phyloP scores from a whole-genome alignment of 2,113 vertebrate genomes.

The Eulemur rufifrons region DNA sequence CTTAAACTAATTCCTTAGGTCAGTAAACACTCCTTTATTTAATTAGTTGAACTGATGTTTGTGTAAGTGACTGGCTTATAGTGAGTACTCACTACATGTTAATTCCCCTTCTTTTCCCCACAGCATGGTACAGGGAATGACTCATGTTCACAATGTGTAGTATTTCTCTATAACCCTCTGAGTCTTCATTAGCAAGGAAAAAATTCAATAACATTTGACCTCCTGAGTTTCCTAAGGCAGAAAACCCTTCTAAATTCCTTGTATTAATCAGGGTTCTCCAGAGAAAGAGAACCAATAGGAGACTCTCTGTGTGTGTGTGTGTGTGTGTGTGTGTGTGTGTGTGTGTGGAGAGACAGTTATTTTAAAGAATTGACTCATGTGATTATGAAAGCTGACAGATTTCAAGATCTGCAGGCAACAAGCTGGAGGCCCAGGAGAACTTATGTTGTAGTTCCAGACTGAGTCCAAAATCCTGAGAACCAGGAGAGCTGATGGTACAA shows the following conservation, averaged over 20 bases:
- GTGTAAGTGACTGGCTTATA: neutral
- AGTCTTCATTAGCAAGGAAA: slow-evolving; percentile 18
- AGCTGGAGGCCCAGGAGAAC: neutral
- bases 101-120: neutral
- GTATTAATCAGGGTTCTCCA: neutral
- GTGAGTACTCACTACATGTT: neutral
- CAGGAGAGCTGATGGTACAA: neutral
- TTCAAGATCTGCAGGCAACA: neutral
- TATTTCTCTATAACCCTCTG: slow-evolving; percentile 39
- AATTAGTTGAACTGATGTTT: neutral
- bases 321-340: neutral
- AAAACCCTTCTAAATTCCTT: neutral
- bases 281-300: neutral
- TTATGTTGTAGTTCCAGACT: neutral
- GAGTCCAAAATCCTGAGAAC: neutral
- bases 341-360: neutral
- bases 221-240: neutral
- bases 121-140: neutral
- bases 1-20: neutral
- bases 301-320: neutral
- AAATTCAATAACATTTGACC: neutral
- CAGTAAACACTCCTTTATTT: slow-evolving; percentile 3
- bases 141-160: neutral
- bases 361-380: neutral
- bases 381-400: neutral